A percentile compares a stretch with the other conserved stretches of the same genome.
These are phyloP conservation scores for Vanacampus margaritifer DNA, from an alignment of 2,113 vertebrate species.

Conservation along the genomic window DNA sequence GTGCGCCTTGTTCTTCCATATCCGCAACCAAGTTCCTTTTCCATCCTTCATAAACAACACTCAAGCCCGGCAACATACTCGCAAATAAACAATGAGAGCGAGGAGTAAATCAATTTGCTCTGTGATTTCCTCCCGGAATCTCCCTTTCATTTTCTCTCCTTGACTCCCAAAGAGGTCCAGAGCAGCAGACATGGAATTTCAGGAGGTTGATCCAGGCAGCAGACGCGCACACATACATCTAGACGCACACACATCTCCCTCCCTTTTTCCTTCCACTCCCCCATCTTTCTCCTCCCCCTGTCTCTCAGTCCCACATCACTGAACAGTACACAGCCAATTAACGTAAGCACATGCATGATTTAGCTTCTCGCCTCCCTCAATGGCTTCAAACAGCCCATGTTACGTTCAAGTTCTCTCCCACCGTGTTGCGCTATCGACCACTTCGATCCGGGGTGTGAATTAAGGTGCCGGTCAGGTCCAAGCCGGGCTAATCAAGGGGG, in stretches of 20 bases:
- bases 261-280: too few relatives aligned
- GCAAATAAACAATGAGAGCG: conserved; percentile 42
- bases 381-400: conserved; percentile 48
- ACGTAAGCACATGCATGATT: conserved; percentile 73
- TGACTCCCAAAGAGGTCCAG: conserved; percentile 35
- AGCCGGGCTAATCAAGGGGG: conserved; percentile 59
- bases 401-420: conserved; percentile 45
- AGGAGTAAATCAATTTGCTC: conserved; percentile 57
- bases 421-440: conserved; percentile 51
- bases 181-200: conserved; percentile 48
- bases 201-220: conserved; percentile 54
- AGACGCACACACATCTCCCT: conserved; percentile 12
- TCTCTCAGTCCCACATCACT: conserved; percentile 64
- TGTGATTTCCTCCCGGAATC: conserved; percentile 46
- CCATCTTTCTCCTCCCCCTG: conserved; percentile 51
- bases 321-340: conserved; percentile 70
- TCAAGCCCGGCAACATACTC: conserved; percentile 29
- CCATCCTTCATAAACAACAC: conserved; percentile 16
- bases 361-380: conserved; percentile 57
- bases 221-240: conserved; percentile 24
- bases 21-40: conserved; percentile 37
- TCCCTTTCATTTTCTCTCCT: conserved; percentile 31
- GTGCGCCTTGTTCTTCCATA: conserved; percentile 15
- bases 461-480: conserved; percentile 68
- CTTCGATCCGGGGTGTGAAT: conserved; percentile 60